Percentiles rank a stretch among this genome's conserved stretches.
These are phyloP conservation scores for Pyrocoelia pectoralis DNA, from an alignment of 2,888 invertebrate genomes.

Conservation along the genomic window DNA sequence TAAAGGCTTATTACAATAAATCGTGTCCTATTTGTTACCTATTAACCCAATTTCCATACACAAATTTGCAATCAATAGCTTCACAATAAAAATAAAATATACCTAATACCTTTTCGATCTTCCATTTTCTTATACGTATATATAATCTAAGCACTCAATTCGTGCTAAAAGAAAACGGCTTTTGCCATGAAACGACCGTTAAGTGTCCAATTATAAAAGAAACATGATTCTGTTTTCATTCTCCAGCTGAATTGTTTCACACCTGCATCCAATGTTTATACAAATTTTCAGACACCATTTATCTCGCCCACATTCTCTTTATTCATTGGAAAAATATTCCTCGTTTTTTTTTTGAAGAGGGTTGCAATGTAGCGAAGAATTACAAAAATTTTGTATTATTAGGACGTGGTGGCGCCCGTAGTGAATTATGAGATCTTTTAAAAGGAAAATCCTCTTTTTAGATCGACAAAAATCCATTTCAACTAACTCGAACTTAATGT, in stretches of 20 bases:
- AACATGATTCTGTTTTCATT: slow-evolving; percentile 10
- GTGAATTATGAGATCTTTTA: slow-evolving; percentile 14
- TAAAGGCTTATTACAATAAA: too few species aligned
- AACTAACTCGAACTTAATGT: slow-evolving; percentile 21
- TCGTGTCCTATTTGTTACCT: too few species aligned
- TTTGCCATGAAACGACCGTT: neutral
- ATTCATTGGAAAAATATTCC: neutral
- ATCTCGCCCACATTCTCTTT: neutral
- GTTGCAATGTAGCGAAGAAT: neutral
- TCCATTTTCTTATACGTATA: too few species aligned
- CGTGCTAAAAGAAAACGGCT: neutral
- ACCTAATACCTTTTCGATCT: too few species aligned
- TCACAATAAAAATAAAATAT: too few species aligned
- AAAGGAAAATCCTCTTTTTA: slow-evolving; percentile 21
- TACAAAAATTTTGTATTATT: neutral
- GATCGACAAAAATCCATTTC: slow-evolving; percentile 16
- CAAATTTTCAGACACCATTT: slow-evolving; percentile 3
- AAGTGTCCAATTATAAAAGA: slow-evolving; percentile 9
- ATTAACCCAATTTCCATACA: too few species aligned
- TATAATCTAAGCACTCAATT: neutral
- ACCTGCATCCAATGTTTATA: slow-evolving; percentile 22
- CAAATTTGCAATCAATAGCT: too few species aligned
- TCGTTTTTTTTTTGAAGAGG: neutral
- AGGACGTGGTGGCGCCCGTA: slow-evolving; percentile 3
- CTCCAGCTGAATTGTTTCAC: slow-evolving; percentile 15